Evolutionary conservation across 2,888 invertebrate species (phyloP), one percentile per base, ranked within the genome.

Genomic region (Euplexia lucipara): DNA sequence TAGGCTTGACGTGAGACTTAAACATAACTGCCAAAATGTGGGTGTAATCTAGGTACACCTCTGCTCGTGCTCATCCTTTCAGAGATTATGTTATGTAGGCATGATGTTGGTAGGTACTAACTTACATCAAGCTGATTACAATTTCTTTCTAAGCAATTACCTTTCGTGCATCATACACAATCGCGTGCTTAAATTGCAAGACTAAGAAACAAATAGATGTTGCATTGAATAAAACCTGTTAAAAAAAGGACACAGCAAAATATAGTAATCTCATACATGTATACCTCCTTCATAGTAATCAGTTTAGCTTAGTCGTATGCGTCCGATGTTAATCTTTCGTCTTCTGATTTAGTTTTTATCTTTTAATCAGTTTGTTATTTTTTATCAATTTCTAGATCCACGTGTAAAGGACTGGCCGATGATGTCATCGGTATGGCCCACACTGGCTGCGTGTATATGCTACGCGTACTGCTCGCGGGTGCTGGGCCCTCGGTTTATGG

Each of bases 371-470:
- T 20, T 18, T 48, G 26, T 49, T 26, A 0, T 5, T 44, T 57
- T 59, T 70, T 51, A 49, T 59, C 68, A 65, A 75, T 75, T 95
- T 96, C 32, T 95, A 98, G 99, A 99, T 96, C 98, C 98, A 45
- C 96, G 99, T 78, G 98, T 98, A 58, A 98, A 97, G 85, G 97
- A 97, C 87, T 98, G 98, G 98, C 95, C 97, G 71, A 97, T 99
- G 97, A 98, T 98, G 98, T 97, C 97, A 83, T 98, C 98, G 69
- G 98, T 98, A 18, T 95, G 97, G 87, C 98, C 99, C 49, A 99
- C 99, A 75, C 88, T 98, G 59, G 95, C 96, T 60, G 97, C 98
- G 87, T 99, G 98, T 92, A 85, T 98, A 62, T 96, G 96, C 84
- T 99, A 99, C 95, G 98, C 98, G 76, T 97, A 98, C 90, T 97